Conservation (phyloP, 2,797 vertebrate genomes). For the Bradypodion ventrale region DNA sequence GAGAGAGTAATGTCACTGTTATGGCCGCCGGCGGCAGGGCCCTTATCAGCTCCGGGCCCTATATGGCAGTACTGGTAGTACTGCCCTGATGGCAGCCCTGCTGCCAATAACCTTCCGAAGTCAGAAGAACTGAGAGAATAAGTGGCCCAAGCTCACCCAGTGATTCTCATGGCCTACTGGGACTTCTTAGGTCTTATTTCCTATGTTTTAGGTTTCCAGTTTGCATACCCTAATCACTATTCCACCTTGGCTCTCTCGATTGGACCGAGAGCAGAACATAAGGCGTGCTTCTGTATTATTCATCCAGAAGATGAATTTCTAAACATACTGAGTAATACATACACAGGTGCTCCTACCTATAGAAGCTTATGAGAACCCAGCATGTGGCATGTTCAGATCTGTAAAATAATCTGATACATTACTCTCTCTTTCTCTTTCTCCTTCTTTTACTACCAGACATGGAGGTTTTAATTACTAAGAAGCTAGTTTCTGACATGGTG, state of each 20-base stretch:
- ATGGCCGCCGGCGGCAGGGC: too few relatives aligned
- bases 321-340: not conserved
- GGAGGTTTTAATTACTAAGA: slow-evolving; percentile 40
- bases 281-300: not conserved
- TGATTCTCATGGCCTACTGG: too few relatives aligned
- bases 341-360: not conserved
- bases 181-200: too few relatives aligned
- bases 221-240: too few relatives aligned
- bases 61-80: too few relatives aligned
- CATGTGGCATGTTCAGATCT: not conserved
- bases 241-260: not conserved
- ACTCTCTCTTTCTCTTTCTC: not conserved
- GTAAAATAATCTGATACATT: not conserved
- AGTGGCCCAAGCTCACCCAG: too few relatives aligned
- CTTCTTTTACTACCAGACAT: not conserved
- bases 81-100: too few relatives aligned
- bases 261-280: not conserved
- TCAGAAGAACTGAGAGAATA: too few relatives aligned
- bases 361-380: not conserved
- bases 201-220: too few relatives aligned
- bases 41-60: too few relatives aligned
- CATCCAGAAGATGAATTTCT: not conserved
- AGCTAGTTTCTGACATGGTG: slow-evolving; percentile 29
- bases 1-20: too few relatives aligned
- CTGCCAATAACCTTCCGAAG: too few relatives aligned